Conservation (phyloP, 2,888 invertebrate species). For the Pyrrhia umbra region DNA sequence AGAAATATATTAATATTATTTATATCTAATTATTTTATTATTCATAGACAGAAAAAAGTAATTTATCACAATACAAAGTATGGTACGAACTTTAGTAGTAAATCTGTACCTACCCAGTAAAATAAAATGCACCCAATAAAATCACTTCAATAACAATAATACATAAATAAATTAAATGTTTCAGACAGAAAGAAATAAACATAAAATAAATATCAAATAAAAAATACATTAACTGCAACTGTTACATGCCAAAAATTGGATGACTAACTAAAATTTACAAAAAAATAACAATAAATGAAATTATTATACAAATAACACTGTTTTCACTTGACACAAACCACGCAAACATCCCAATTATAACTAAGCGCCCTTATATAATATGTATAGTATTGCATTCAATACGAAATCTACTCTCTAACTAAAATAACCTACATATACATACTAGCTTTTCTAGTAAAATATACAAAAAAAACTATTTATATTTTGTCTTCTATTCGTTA, state of each 20-base stretch:
- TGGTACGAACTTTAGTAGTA: conserved; percentile 41
- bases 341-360: conserved; percentile 36
- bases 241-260: conserved; percentile 58
- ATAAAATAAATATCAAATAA: conserved; percentile 37
- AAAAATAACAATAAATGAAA: conserved; percentile 30
- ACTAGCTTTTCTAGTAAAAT: conserved; percentile 57
- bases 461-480: conserved; percentile 52
- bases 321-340: conserved; percentile 41
- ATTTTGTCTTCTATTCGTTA: conserved; percentile 45
- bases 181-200: conserved; percentile 28
- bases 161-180: conserved; percentile 30
- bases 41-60: conserved; percentile 50
- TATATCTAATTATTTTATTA: conserved; percentile 51
- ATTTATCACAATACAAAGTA: conserved; percentile 60
- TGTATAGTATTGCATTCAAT: conserved; percentile 54
- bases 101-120: conserved; percentile 33
- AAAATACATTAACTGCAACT: conserved; percentile 46
- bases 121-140: conserved; percentile 45
- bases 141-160: conserved; percentile 37
- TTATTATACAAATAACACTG: conserved; percentile 47
- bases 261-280: conserved; percentile 57
- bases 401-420: conserved; percentile 57
- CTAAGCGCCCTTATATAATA: conserved; percentile 43
- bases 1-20: conserved; percentile 58
- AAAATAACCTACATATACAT: conserved; percentile 48